Base-by-base conservation (phyloP, 2,113 vertebrate genomes). In the Geothlypis trichas region DNA sequence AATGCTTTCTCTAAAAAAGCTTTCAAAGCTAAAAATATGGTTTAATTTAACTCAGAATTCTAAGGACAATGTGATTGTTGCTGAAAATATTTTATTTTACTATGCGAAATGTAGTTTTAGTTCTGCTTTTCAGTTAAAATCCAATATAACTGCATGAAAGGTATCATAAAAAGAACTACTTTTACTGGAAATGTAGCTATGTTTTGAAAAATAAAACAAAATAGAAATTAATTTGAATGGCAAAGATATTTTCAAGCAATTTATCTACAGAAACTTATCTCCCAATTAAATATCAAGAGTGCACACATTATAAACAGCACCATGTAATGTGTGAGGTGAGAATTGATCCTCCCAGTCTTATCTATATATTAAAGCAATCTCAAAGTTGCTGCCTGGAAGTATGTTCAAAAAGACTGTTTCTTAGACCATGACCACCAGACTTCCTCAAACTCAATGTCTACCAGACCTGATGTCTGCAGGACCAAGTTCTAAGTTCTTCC, bases 21-120 rank as follows among this genome's bases (percentile, higher is more conserved):
- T 85, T 93, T 94, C 78, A 73, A 41, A 35, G 10, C 63, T 91
- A 74, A 95, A 94, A 87, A 73, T 78, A 65, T 33, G 55, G 55
- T 83, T 93, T 89, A 57, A 85, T 89, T 91, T 85, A 73, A 85
- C 74, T 39, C n/a, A 91, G 57, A 85, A 69, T 85, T 91, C 67
- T 87, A 78, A 69, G 74, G 23, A 85, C 30, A 79, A 89, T 31
- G 21, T 27, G 35, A 89, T 66, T 79, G 54, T 85, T 92, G 39
- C 66, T 86, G 71, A 91, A 84, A 93, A 69, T 20, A 51, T 30
- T 92, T 58, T 17, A 72, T 79, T 95, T 87, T 87, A 30, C 11
- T 49, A 23, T 16, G 35, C n/a, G 78, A 93, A 91, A 91, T 52
- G 33, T 23, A 89, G 30, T 24, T 89, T 87, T 65, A 83, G 15